Base-by-base conservation (phyloP, 2,888 invertebrate species). In the Aporophyla lueneburgensis region DNA sequence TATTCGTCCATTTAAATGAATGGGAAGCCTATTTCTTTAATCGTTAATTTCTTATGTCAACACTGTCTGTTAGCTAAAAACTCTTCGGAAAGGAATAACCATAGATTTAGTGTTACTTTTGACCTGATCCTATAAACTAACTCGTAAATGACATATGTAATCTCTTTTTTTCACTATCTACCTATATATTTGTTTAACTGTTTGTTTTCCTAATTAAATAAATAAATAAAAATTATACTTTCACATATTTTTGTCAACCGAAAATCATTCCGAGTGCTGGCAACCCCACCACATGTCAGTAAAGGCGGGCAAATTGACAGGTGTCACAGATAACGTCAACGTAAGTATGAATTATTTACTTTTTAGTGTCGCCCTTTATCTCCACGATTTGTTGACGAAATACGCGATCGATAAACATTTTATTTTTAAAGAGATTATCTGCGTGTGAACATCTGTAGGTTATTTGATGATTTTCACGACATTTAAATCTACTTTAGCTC, bases 261-360 rank as follows among this genome's bases (percentile, higher is more conserved):
- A 68, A 46, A 49, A 5, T 5, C 5, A 2, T 9, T 66, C 10
- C 21, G 10, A 54, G 21, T 58, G n/a, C 70, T 86, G 75, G 72
- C 76, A 85, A 74, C 82, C 49, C 75, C 43, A 24, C 27, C 33
- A 67, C 80, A 68, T 80, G 83, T 89, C 82, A 86, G 74, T 79
- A 68, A 80, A 75, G 78, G 81, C 86, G 78, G 80, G 65, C 72
- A 83, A 84, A 80, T 79, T 89, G 91, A 90, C 91, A 93, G 89
- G 86, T 92, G 92, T 92, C 93, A 91, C 0, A 72, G 93, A 94
- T 94, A 94, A 92, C 83, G 94, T 94, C 93, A 92, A 62, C 86
- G 86, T 94, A 93, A 93, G 90, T 91, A 91, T 93, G 94, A 95
- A 94, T 95, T 95, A 95, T 95, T 95, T 94, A 91, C 94, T 93